Percentiles rank a stretch among this genome's conserved stretches.
phyloP scores from a whole-genome alignment of 2,113 vertebrate genomes.

The Donacobius atricapilla region DNA sequence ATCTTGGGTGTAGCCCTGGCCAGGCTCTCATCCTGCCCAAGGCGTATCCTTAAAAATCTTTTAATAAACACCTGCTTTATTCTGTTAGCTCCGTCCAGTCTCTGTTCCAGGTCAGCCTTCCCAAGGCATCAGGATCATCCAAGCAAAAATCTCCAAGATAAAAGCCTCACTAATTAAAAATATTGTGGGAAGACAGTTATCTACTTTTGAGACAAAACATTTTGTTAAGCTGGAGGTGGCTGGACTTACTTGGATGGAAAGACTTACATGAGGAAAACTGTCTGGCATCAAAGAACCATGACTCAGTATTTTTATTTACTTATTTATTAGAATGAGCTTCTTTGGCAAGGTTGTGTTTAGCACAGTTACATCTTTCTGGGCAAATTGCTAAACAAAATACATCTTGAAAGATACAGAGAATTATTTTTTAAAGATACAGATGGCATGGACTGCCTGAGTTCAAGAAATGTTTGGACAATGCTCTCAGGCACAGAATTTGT shows the following conservation, averaged over 20 bases:
- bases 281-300: background rate
- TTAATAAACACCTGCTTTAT: background rate
- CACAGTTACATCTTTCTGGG: background rate
- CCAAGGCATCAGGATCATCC: background rate
- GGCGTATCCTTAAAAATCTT: background rate
- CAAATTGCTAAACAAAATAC: background rate
- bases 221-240: background rate
- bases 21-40: background rate
- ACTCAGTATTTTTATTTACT: background rate
- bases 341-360: background rate
- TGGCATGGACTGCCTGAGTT: background rate
- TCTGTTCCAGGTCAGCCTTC: background rate
- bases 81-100: background rate
- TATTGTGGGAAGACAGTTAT: background rate
- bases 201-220: background rate
- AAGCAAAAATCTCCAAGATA: background rate
- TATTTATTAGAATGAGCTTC: background rate
- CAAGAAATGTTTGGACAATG: background rate
- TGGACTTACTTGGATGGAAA: background rate
- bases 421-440: background rate
- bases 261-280: background rate
- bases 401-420: background rate
- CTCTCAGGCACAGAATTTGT: background rate
- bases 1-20: background rate
- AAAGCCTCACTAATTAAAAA: background rate